Evolutionary conservation across 1,140 invertebrate genomes (phyloP).

Genomic region (Zaprionus ghesquierei): DNA sequence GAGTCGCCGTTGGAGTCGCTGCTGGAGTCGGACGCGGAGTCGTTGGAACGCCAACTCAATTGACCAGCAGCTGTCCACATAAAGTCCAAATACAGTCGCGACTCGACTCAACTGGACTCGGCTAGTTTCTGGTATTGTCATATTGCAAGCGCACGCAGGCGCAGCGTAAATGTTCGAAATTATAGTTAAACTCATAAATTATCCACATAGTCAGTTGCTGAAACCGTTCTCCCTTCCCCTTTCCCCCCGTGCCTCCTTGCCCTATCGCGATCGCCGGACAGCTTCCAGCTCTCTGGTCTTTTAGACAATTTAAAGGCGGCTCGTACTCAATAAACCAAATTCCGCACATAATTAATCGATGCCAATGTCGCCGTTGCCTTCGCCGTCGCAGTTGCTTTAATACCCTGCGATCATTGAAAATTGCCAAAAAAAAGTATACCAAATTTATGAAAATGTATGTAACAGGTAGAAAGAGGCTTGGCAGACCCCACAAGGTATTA

Average conservation of each 20-base stretch:
- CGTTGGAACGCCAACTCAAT: conserved; percentile 64
- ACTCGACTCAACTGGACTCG: too few species aligned
- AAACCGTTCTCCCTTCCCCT: conserved; percentile 34
- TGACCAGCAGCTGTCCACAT: conserved; percentile 75
- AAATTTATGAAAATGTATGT: too few species aligned
- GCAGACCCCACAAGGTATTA: too few species aligned
- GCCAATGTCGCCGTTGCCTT: conserved; percentile 32
- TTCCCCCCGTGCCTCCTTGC: not conserved
- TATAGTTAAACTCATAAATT: conserved; percentile 81
- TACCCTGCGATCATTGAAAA: too few species aligned
- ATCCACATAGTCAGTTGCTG: conserved; percentile 66
- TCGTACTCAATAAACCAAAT: conserved; percentile 81
- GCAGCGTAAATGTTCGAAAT: conserved; percentile 80
- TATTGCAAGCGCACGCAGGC: conserved; percentile 81
- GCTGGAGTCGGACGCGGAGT: not conserved
- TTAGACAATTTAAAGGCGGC: conserved; percentile 81
- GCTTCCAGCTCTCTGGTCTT: conserved; percentile 69
- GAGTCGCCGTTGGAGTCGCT: not conserved
- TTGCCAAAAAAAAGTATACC: too few species aligned
- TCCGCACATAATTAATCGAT: conserved; percentile 81
- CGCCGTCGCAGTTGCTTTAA: not conserved
- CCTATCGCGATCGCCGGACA: conserved; percentile 51
- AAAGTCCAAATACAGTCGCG: conserved; percentile 66
- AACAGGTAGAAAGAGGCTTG: too few species aligned
- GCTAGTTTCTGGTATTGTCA: conserved; percentile 58